These are phyloP conservation scores for Orthonyx spaldingii DNA, from an alignment of 2,113 vertebrate genomes.

Conservation along the genomic window DNA sequence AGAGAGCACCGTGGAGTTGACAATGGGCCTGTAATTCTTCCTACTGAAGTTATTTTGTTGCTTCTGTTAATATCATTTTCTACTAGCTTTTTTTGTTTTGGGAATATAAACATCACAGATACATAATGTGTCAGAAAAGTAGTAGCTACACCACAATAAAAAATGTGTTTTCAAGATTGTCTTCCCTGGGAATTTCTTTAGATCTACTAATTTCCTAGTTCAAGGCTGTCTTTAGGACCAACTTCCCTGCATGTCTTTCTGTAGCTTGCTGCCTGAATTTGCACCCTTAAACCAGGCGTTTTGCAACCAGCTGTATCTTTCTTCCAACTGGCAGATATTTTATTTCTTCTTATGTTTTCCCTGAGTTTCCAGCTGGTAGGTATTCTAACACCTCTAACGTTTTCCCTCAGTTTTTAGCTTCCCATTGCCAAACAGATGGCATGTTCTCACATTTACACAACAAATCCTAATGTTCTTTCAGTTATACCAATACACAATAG, in stretches of 20 bases:
- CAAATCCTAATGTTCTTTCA: constrained; percentile 44
- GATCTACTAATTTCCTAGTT: neutral
- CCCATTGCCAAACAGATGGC: constrained; percentile 54
- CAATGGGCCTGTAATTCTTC: neutral
- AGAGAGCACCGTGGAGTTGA: neutral
- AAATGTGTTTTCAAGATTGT: neutral
- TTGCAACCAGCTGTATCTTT: constrained; percentile 47
- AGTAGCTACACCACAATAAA: neutral
- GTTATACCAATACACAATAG: constrained; percentile 14
- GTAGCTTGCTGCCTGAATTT: neutral
- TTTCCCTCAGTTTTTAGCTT: constrained; percentile 54
- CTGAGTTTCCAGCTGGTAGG: constrained; percentile 56
- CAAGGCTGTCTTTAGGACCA: neutral
- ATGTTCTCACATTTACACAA: constrained; percentile 55
- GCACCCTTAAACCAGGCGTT: constrained; percentile 7
- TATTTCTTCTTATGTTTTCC: constrained; percentile 45
- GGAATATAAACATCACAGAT: neutral
- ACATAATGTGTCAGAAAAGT: neutral
- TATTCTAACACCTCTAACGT: constrained; percentile 49
- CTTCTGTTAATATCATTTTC: neutral
- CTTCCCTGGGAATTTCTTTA: neutral
- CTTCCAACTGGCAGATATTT: constrained; percentile 44
- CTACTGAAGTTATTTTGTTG: neutral
- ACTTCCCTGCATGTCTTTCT: neutral
- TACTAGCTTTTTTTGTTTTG: neutral